Conservation (phyloP, 1,140 invertebrate species). For the Cydia pomonella region DNA sequence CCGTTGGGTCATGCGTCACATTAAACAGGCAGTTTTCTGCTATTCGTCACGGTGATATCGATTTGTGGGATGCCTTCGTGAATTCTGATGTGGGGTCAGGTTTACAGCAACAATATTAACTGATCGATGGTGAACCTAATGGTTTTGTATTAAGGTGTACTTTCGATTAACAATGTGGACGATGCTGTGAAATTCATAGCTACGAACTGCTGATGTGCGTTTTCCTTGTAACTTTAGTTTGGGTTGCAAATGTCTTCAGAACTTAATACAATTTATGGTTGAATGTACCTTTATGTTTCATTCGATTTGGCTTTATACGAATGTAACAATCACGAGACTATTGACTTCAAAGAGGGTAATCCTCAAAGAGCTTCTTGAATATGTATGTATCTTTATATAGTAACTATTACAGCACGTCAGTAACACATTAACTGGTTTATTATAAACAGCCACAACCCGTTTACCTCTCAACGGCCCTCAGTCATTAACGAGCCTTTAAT, state of each 20-base stretch:
- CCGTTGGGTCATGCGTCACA: conserved; percentile 1
- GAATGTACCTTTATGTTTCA: not conserved
- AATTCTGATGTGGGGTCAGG: conserved; percentile 13
- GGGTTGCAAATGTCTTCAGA: not conserved
- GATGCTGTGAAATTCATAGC: not conserved
- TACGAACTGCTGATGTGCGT: not conserved
- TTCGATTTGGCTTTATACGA: not conserved
- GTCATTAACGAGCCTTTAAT: conserved; percentile 16
- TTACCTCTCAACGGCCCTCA: not conserved
- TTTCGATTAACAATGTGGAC: no score
- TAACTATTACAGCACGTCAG: not conserved
- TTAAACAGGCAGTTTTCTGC: conserved; percentile 8
- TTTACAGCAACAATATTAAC: not conserved
- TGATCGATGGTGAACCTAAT: no score
- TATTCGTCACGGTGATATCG: conserved; percentile 14
- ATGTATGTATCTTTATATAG: no score
- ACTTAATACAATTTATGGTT: not conserved
- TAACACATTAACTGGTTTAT: not conserved
- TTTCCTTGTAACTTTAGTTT: not conserved
- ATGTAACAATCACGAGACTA: not conserved
- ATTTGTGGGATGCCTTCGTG: not conserved
- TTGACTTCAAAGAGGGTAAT: no score
- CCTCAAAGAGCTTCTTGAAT: no score
- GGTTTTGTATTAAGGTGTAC: no score
- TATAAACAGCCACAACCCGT: conserved; percentile 14